A percentile compares a stretch with the other conserved stretches of the same genome.
These are phyloP conservation scores for Scolopax rusticola DNA, from an alignment of 2,797 vertebrate species.

Conservation along the genomic window DNA sequence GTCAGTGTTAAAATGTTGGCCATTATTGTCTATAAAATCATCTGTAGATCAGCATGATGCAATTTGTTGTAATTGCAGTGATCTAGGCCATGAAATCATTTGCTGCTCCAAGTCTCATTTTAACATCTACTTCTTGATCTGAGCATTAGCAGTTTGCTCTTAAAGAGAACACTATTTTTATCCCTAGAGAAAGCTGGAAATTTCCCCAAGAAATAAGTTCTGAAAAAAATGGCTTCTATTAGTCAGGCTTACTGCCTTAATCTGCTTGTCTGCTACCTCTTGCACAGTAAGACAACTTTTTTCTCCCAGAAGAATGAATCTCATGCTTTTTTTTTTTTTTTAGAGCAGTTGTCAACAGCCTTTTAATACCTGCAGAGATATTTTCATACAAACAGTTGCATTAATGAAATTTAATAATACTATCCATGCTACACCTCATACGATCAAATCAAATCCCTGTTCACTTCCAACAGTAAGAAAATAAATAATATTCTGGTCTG, in stretches of 20 bases:
- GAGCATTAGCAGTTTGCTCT: background rate
- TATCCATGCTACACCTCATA: background rate
- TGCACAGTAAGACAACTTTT: background rate
- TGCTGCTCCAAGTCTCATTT: background rate
- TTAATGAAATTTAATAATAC: background rate
- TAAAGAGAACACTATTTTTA: background rate
- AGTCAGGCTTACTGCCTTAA: background rate
- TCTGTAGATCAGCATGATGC: background rate
- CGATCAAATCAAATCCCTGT: background rate
- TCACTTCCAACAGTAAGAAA: background rate
- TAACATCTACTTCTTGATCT: background rate
- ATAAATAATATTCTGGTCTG: background rate
- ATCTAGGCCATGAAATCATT: background rate
- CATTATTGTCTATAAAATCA: background rate
- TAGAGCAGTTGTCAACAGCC: background rate
- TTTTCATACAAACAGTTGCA: background rate
- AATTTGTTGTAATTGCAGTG: background rate
- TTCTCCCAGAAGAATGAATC: background rate
- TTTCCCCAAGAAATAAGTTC: background rate
- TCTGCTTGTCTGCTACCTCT: background rate
- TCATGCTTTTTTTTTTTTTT: background rate
- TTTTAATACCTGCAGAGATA: background rate
- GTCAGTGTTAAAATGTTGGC: background rate
- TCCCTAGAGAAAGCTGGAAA: background rate
- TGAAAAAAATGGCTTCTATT: background rate